Conservation (phyloP, 2,797 vertebrate species). For the Uromys caudimaculatus region DNA sequence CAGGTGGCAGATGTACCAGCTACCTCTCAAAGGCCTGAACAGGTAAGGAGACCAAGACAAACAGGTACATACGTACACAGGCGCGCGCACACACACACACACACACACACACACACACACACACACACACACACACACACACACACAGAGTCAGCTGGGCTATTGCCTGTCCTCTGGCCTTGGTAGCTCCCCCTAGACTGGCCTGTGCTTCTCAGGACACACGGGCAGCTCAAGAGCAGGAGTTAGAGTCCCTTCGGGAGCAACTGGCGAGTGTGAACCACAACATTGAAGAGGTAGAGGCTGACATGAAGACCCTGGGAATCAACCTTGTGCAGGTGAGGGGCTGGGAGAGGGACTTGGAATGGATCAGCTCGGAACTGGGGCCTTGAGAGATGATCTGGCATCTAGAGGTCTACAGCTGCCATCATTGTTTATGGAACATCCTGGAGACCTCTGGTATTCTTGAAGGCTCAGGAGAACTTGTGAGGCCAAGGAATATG, state of each 20-base stretch:
- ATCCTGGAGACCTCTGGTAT: not conserved
- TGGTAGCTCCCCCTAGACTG: not conserved
- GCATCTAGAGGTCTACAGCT: not conserved
- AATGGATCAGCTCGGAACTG: not conserved
- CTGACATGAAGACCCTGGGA: constrained; percentile 88
- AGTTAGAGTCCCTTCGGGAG: constrained; percentile 87
- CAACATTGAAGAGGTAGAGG: constrained; percentile 88
- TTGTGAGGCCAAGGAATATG: not conserved
- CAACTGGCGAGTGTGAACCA: constrained; percentile 89
- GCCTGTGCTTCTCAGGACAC: constrained; percentile 77
- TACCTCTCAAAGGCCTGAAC: constrained; percentile 85
- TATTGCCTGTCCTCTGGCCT: not conserved
- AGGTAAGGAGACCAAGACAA: constrained; percentile 75
- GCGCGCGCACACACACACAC: too few species aligned
- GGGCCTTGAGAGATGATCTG: not conserved
- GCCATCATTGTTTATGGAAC: not conserved
- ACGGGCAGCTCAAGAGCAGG: constrained; percentile 89
- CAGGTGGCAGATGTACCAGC: constrained; percentile 81
- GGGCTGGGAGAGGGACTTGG: not conserved
- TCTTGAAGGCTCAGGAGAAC: constrained; percentile 41
- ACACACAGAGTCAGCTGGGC: not conserved
- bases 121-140: not conserved
- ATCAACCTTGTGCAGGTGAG: constrained; percentile 90
- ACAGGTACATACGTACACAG: not conserved
- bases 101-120: not conserved